Evolutionary conservation across 2,888 invertebrate species (phyloP), one percentile per base, ranked within the genome.

Genomic region (Cylloceria caligata): DNA sequence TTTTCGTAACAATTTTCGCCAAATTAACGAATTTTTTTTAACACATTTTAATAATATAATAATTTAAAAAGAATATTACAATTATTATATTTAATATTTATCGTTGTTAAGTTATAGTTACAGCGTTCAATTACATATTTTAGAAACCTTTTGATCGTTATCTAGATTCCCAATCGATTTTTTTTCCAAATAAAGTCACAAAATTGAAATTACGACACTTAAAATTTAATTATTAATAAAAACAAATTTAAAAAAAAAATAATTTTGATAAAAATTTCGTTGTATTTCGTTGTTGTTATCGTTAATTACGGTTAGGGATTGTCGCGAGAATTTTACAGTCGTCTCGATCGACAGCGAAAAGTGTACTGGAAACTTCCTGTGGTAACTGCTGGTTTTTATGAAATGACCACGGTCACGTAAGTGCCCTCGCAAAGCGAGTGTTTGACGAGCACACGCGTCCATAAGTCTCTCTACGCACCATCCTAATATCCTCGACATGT

Each of bases 331-430:
- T 67, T 52, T 65, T 19, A 57, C 19, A 19, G 13, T 30, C 16
- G 65, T 45, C 13, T n/a, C 42, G 65, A 74, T 65, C 65, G 74
- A 57, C 27, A 19, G 55, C 42, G n/a, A 55, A 42, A 21, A 42
- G 27, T 21, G 21, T 57, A 68, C 75, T 75, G 75, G 45, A 75
- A 75, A 75, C 36, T 75, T 75, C 21, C 47, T 47, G n/a, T n/a
- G 67, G 75, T 67, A 67, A 75, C 67, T 68, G 67, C 45, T 3
- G 67, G 60, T 75, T 75, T 60, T 75, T 75, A 67, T 67, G 2
- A 68, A 75, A 68, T 47, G 34, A 36, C 67, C 57, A 64, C 42
- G 30, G 24, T 34, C 57, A 19, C 45, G 19, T 1, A 34, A 42
- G 19, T 57, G 16, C 16, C 52, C 16, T n/a, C 16, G 16, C 27